These are phyloP conservation scores for Nasonia oneida DNA, from an alignment of 2,888 invertebrate species.

Conservation along the genomic window DNA sequence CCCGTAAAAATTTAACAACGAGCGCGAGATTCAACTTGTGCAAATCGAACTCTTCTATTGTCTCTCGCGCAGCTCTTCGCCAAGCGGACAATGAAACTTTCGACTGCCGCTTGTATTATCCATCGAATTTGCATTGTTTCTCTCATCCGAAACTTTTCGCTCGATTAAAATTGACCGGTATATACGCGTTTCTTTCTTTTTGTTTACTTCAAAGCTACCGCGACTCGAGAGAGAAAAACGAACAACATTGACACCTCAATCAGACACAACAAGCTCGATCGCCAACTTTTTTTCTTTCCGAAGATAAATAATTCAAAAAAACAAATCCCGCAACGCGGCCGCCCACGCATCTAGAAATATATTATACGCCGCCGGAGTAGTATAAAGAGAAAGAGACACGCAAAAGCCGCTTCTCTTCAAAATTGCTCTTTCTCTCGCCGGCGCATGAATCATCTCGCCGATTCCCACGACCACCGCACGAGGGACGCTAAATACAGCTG, in stretches of 20 bases:
- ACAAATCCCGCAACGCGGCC: neutral
- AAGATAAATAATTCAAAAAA: neutral
- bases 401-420: neutral
- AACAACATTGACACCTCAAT: neutral
- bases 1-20: slow-evolving; percentile 47
- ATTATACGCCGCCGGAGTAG: neutral
- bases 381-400: neutral
- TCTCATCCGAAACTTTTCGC: neutral
- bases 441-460: slow-evolving; percentile 3
- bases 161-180: neutral
- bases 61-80: neutral
- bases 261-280: neutral
- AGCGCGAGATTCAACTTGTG: neutral
- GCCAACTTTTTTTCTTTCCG: neutral
- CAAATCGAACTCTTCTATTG: neutral
- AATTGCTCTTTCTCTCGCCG: neutral
- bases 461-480: slow-evolving; percentile 6
- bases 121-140: neutral
- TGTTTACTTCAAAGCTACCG: neutral
- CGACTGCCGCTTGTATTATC: neutral
- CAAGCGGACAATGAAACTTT: neutral
- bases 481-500: slow-evolving; percentile 1
- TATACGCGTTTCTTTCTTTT: neutral
- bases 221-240: neutral
- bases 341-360: neutral